Base-by-base conservation (phyloP, 2,797 vertebrate genomes). In the Decapterus maruadsi region DNA sequence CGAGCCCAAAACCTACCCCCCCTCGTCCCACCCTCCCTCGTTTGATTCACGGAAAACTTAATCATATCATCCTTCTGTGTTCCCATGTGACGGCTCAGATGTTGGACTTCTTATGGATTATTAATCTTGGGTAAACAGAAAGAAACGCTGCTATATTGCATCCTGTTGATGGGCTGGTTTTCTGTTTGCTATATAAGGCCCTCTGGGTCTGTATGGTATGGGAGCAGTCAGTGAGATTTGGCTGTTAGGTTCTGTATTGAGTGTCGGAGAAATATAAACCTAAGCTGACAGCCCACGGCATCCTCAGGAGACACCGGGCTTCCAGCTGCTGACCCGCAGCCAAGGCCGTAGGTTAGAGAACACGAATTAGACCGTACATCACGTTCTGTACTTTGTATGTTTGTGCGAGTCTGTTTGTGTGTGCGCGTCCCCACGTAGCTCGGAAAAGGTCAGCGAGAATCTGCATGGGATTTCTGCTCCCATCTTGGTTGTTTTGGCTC, bases 211-310 rank as follows among this genome's bases (percentile, higher is more conserved):
- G 54, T 53, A 8, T 54, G 31, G 64, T 68, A 50, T 72, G 85
- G 69, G 79, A 84, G 83, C 67, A 59, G 73, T 48, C 70, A 2
- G 78, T 42, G 80, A 79, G 75, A 71, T 85, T 83, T 87, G 87
- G 81, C 84, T 73, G 78, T 83, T 29, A 63, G 53, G 7, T 29
- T 64, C 54, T 20, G 77, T 51, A 81, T 82, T 81, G 90, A 91
- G 90, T 89, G 87, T 92, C 72, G 17, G 75, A 68, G 81, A 89
- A 87, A 88, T 67, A 17, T 60, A 88, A 92, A 86, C 82, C 81
- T 4, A 42, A 87, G 68, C 73, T 80, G 90, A 92, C 92, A 83
- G 85, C 71, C 81, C 66, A 10, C 63, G 2, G 63, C 81, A 53
- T 89, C 89, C 89, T 81, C 88, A 13, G 80, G 90, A 87, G 90